phyloP scores from a whole-genome alignment of 2,888 invertebrate genomes.

The Phania funesta region DNA sequence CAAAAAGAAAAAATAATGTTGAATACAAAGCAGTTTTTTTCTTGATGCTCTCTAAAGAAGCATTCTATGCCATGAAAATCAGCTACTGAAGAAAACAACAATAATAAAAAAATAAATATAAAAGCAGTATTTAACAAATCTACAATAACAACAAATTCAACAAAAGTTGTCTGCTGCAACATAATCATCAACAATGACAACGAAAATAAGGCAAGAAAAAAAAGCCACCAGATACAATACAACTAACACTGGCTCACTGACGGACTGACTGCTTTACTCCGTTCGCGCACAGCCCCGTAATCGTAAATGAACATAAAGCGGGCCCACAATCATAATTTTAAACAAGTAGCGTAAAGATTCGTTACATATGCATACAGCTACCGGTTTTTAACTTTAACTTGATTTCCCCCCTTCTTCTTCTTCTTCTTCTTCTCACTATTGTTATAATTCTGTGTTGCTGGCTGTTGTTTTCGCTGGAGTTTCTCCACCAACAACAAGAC shows the following conservation, averaged over 20 bases:
- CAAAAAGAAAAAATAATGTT: conserved; percentile 21
- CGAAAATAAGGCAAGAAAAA: conserved; percentile 24
- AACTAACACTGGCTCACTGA: neutral
- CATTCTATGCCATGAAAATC: conserved; percentile 9
- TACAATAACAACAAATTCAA: conserved; percentile 26
- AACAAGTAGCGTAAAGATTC: conserved; percentile 70
- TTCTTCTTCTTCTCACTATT: conserved; percentile 22
- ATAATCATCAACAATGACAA: conserved; percentile 52
- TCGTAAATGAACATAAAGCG: conserved; percentile 52
- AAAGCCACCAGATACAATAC: conserved; percentile 7
- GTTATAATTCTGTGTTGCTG: conserved; percentile 19
- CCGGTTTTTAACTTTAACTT: conserved; percentile 67
- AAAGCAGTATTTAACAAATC: conserved; percentile 50
- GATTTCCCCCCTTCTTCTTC: too few relatives aligned
- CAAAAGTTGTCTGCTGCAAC: conserved; percentile 55
- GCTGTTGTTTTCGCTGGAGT: conserved; percentile 19
- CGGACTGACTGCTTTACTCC: neutral
- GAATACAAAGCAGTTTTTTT: conserved; percentile 44
- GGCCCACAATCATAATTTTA: conserved; percentile 69
- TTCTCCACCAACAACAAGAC: conserved; percentile 15
- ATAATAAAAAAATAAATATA: conserved; percentile 16
- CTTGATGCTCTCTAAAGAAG: conserved; percentile 7
- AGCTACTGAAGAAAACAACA: conserved; percentile 34
- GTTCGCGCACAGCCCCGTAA: conserved; percentile 29
- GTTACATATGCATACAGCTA: conserved; percentile 70